Evolutionary conservation across 2,888 invertebrate species (phyloP), one percentile per base, ranked within the genome.

Genomic region (Polyommatus iphigenia): DNA sequence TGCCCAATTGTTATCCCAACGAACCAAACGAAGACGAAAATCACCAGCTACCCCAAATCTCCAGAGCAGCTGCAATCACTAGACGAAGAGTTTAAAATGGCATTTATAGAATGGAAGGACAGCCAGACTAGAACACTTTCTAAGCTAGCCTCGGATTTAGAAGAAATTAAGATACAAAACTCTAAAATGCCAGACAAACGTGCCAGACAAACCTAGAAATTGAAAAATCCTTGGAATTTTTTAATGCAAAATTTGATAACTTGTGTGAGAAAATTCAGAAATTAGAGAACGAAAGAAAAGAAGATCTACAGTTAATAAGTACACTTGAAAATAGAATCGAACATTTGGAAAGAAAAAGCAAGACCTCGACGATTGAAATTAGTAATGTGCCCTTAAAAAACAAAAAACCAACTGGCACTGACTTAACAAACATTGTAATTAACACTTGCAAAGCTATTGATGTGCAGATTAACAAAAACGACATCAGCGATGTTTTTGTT

Each of bases 201-300:
- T 75, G 41, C 36, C 46, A 18, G 10, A 29, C 50, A 29, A 75
- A 75, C 24, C 29, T 13, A 20, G 75, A 75, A 57, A 54, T 75
- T n/a, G 75, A 75, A 29, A 75, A 75, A 24, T 54, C 75, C 20
- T 5, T 75, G 15, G 75, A 73, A 54, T 54, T 75, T 54, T 75
- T 75, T 24, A 46, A 75, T 75, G 10, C 75, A 0, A 50, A 75
- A 75, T 75, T 75, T 75, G 29, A 36, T 32, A 24, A 24, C 24
- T 32, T 75, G 24, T 50, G 15, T 7, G 24, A 75, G 50, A 75
- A 75, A n/a, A 54, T 75, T 5, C 7, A 50, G 13, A 75, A 75
- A 29, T 24, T 75, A 18, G 75, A 75, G 10, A 41, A 20, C 15
- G 75, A 75, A 54, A 50, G 50, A 50, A 75, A 75, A 75, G 54